These are phyloP conservation scores for Pelobates fuscus DNA, from an alignment of 2,113 vertebrate genomes.

Conservation along the genomic window DNA sequence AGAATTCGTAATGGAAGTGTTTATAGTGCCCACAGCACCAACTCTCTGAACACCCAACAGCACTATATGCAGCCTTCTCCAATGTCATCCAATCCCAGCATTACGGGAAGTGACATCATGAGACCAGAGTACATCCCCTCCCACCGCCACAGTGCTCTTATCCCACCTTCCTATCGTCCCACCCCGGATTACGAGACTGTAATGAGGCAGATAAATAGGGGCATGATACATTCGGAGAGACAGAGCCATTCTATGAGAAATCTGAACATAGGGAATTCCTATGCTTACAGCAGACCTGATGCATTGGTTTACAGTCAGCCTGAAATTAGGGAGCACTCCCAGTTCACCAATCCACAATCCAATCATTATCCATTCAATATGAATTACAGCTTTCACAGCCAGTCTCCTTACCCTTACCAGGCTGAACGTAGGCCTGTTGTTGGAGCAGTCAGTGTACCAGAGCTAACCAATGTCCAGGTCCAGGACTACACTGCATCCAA, in stretches of 20 bases:
- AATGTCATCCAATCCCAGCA: constrained; percentile 96
- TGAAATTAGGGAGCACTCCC: constrained; percentile 88
- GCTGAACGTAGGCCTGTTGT: constrained; percentile 84
- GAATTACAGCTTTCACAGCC: constrained; percentile 92
- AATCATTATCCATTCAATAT: constrained; percentile 83
- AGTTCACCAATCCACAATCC: constrained; percentile 62
- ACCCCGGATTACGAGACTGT: constrained; percentile 96
- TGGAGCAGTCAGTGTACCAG: constrained; percentile 93
- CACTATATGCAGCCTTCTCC: constrained; percentile 92
- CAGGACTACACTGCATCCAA: constrained; percentile 92
- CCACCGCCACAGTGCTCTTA: constrained; percentile 89
- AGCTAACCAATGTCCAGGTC: constrained; percentile 91
- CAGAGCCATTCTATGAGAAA: constrained; percentile 95
- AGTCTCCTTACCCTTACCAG: constrained; percentile 83
- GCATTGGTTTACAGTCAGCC: constrained; percentile 96
- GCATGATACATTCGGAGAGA: constrained; percentile 74
- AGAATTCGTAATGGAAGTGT: constrained; percentile 92
- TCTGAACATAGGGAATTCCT: constrained; percentile 88
- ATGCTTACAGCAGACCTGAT: constrained; percentile 90
- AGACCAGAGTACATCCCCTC: constrained; percentile 87
- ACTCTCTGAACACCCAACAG: constrained; percentile 90
- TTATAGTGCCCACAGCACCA: constrained; percentile 96
- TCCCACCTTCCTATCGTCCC: constrained; percentile 92
- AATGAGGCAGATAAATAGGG: constrained; percentile 88
- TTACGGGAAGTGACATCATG: constrained; percentile 89